Percentiles rank a stretch among this genome's conserved stretches.
Evolutionary conservation across 2,797 vertebrate species (phyloP).

Genomic region (Bryconaethiops microstoma): DNA sequence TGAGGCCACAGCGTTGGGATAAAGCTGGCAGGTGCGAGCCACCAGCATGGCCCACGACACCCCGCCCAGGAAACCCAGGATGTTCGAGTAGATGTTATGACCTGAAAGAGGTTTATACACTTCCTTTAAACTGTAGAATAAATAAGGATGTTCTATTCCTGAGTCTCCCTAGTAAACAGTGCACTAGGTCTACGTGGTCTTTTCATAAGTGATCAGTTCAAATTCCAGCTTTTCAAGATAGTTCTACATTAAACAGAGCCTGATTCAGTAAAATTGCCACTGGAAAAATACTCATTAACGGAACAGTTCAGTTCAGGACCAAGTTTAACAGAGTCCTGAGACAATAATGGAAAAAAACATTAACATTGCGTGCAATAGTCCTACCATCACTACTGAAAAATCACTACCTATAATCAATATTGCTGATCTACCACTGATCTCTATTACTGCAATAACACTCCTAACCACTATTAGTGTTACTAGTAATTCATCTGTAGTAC

Average conservation of each 20-base stretch:
- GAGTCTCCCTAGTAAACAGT: background rate
- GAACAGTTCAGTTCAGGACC: background rate
- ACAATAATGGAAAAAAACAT: background rate
- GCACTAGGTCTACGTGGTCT: background rate
- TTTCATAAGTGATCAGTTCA: background rate
- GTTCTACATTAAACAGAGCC: background rate
- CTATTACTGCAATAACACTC: no score
- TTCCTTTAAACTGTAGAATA: background rate
- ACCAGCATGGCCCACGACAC: constrained; percentile 99
- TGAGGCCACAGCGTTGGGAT: constrained; percentile 97
- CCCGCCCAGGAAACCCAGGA: constrained; percentile 97
- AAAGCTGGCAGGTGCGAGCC: constrained; percentile 98
- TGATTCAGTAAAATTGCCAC: background rate
- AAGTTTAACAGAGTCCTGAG: background rate
- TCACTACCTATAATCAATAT: no score
- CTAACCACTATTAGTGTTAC: no score
- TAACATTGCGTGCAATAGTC: no score
- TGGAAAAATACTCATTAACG: background rate
- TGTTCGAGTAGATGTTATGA: constrained; percentile 99
- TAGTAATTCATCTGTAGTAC: no score
- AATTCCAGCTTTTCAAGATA: background rate
- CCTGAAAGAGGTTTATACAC: constrained; percentile 73
- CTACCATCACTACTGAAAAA: no score
- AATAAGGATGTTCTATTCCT: background rate
- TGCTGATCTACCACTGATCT: no score